Conservation (phyloP, 2,113 vertebrate species). For the Anser cygnoides region DNA sequence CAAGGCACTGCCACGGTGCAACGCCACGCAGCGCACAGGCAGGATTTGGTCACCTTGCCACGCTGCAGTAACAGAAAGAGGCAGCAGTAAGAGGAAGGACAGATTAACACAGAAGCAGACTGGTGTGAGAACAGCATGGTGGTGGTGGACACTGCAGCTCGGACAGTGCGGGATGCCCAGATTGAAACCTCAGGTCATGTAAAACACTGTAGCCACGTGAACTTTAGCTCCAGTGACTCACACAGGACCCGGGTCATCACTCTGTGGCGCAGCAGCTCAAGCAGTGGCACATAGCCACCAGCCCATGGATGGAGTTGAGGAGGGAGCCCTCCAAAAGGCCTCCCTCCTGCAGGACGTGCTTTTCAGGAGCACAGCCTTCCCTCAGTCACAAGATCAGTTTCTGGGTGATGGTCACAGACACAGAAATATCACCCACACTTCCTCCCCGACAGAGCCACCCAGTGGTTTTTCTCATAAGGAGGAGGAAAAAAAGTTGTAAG, state of each 20-base stretch:
- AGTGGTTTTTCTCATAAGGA: too few species aligned
- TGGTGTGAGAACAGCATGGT: background rate
- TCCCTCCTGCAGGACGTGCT: background rate
- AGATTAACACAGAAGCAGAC: background rate
- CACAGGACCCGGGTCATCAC: accelerated
- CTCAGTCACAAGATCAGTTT: background rate
- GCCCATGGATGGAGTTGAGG: too few species aligned
- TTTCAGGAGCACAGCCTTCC: background rate
- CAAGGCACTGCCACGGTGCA: background rate
- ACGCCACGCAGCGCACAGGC: accelerated
- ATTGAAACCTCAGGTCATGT: background rate
- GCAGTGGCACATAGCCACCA: background rate
- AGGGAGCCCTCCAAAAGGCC: background rate
- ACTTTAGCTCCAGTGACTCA: background rate
- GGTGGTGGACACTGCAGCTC: too few species aligned
- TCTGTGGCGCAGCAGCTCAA: background rate
- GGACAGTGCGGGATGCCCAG: background rate
- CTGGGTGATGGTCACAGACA: background rate
- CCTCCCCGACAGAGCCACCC: background rate
- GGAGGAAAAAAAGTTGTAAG: background rate
- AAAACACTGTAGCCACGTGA: accelerated
- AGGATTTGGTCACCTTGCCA: background rate
- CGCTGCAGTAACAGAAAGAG: background rate
- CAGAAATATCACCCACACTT: accelerated
- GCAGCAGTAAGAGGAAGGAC: background rate